Evolutionary conservation across 2,888 invertebrate species (phyloP), one percentile per base, ranked within the genome.

Genomic region (Slavum lentiscoides): DNA sequence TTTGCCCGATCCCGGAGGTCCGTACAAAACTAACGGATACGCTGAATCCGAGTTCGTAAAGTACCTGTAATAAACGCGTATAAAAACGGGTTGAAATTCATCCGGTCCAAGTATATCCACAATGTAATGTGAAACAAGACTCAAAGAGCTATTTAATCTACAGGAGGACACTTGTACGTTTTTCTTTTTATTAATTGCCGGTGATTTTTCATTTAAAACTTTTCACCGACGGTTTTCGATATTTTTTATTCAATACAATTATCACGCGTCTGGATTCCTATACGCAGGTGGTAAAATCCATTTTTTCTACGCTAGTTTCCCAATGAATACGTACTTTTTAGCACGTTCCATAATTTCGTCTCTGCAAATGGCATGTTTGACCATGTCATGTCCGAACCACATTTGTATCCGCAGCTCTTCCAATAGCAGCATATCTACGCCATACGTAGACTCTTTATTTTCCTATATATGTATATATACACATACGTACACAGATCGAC

Each of bases 1-100:
- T 87, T 95, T 95, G 0, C 95, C 95, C 86, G 93, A 92, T 17
- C 95, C 95, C n/a, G 91, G 90, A 43, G 91, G 90, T 0, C 94
- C 95, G 82, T 92, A 91, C 82, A 95, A 87, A 19, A 94, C 90
- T 82, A 95, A 87, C 0, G 94, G 94, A 30, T 83, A 89, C 19
- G 19, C 21, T 37, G 77, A 80, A 39, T 82, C 66, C n/a, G 74
- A 90, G 17, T 91, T 89, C 19, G 88, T 88, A 83, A 93, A 89
- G 84, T 93, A 93, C 82, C 92, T 92, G 86, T 19, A 55, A 49
- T 49, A 49, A 30, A 30, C 5, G 39, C 4, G 23, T 6, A 39
- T n/a, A 58, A 58, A 58, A 58, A n/a, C n/a, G 21, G 21, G 21
- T 21, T 59, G 7, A 59, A 21, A 59, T 59, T 59, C 21, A n/a